Percentiles rank a stretch among this genome's conserved stretches.
These are phyloP conservation scores for Glossophaga mutica DNA, from an alignment of 2,797 vertebrate genomes.

Conservation along the genomic window DNA sequence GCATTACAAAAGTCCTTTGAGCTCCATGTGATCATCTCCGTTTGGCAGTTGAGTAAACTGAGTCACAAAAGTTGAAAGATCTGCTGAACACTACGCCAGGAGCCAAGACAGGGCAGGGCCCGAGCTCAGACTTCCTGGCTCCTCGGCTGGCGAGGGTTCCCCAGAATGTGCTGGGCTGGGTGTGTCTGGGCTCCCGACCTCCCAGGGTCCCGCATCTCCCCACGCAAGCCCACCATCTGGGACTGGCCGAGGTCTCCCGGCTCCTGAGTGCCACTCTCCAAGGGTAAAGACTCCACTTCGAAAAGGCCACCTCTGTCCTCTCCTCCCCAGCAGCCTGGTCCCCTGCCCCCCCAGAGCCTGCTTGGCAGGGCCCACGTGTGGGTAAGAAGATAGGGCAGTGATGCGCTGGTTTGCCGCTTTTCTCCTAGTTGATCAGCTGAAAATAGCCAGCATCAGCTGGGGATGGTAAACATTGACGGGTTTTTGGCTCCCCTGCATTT, in stretches of 20 bases:
- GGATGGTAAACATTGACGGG: neutral
- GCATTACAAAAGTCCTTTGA: constrained; percentile 68
- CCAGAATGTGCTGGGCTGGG: neutral
- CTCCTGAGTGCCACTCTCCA: neutral
- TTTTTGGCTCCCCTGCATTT: neutral
- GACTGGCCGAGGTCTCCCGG: neutral
- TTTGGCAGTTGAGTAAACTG: constrained; percentile 69
- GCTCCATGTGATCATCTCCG: constrained; percentile 47
- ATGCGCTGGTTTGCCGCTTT: neutral
- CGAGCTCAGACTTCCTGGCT: constrained; percentile 64
- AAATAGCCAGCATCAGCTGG: neutral
- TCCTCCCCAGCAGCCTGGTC: neutral
- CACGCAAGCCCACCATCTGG: neutral
- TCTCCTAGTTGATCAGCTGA: neutral
- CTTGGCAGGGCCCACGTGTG: too few relatives aligned
- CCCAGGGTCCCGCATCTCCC: neutral
- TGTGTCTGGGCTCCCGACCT: neutral
- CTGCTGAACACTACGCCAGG: constrained; percentile 27
- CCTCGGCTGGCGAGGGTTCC: neutral
- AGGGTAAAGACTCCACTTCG: neutral
- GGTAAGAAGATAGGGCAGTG: neutral
- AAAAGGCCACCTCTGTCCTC: neutral
- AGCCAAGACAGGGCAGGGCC: constrained; percentile 37
- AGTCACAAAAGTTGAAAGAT: constrained; percentile 67
- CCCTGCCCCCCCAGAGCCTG: neutral